These are phyloP conservation scores for Chaetogeoica ovagalla DNA, from an alignment of 2,888 invertebrate genomes.

Conservation along the genomic window DNA sequence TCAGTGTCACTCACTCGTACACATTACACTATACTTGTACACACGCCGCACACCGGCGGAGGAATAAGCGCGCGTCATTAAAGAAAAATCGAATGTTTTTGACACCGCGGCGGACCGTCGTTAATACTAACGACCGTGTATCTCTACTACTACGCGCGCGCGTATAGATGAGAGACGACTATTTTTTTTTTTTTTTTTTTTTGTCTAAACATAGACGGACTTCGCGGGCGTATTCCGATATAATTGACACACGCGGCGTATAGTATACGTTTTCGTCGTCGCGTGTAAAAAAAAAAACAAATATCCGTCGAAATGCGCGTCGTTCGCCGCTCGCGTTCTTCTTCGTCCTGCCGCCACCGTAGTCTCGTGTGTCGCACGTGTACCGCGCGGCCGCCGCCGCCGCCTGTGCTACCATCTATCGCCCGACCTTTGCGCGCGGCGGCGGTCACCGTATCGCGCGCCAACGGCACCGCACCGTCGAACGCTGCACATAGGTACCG, in stretches of 20 bases:
- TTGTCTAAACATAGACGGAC: constrained; percentile 40
- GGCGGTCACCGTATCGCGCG: background rate
- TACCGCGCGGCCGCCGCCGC: background rate
- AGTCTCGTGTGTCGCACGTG: background rate
- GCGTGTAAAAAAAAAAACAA: background rate
- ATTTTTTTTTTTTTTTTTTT: background rate
- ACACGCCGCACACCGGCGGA: background rate
- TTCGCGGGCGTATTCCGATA: no score
- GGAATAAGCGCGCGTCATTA: constrained; percentile 27
- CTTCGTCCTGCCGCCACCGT: background rate
- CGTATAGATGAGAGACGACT: no score
- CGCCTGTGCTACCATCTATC: constrained; percentile 45
- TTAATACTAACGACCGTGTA: constrained; percentile 26
- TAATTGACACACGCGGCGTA: no score
- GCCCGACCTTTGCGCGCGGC: constrained; percentile 40
- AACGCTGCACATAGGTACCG: constrained; percentile 24
- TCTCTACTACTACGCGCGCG: background rate
- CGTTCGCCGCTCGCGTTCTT: background rate
- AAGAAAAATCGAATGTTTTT: constrained; percentile 48
- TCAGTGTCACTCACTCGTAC: constrained; percentile 28
- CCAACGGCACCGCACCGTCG: background rate
- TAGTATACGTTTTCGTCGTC: background rate
- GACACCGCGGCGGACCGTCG: background rate
- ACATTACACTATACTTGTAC: background rate
- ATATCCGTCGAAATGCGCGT: background rate